Base-by-base conservation (phyloP, 2,797 vertebrate genomes). In the Austrolebias charrua region DNA sequence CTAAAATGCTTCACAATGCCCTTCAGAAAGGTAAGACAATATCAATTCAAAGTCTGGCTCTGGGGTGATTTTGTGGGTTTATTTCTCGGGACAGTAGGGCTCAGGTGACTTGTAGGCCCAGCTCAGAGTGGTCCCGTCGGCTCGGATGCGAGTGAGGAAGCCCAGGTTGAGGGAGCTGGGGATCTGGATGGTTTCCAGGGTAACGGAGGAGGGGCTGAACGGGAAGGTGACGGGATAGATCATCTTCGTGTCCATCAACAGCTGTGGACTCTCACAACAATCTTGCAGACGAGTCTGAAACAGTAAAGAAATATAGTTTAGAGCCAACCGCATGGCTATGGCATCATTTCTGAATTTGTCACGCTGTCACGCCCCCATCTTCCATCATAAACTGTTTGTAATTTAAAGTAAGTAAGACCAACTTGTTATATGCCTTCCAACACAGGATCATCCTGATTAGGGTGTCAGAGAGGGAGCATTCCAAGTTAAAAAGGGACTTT, bases 201-300 rank as follows among this genome's bases (percentile, higher is more conserved):
- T 95, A 5, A 99, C 92, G 46, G 95, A 94, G 69, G 98, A 99
- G 0, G 97, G 97, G 80, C 92, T 98, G 80, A 99, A 99, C 0
- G 98, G 97, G 80, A 99, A 99, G 42, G 96, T 98, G 79, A 99
- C 96, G 0, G 97, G 98, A 38, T 98, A 98, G 85, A 97, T 98
- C 80, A 97, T 92, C 89, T 98, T 99, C 5, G 96, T 96, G 93
- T 99, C 96, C 95, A 99, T 98, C 79, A 99, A 88, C 82, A 99
- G 89, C 86, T 98, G 97, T 29, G 95, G 95, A 46, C 95, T 95
- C 83, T 97, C 96, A 73, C 96, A 96, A 63, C 96, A 94, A 83
- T 99, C 97, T 72, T 96, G 92, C 82, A 99, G 93, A 72, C 96
- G 96, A 67, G 95, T 90, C 98, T 99, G 79, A 44, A 24, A 24